These are phyloP conservation scores for Papilio xuthus DNA, from an alignment of 1,140 invertebrate species.

Conservation along the genomic window DNA sequence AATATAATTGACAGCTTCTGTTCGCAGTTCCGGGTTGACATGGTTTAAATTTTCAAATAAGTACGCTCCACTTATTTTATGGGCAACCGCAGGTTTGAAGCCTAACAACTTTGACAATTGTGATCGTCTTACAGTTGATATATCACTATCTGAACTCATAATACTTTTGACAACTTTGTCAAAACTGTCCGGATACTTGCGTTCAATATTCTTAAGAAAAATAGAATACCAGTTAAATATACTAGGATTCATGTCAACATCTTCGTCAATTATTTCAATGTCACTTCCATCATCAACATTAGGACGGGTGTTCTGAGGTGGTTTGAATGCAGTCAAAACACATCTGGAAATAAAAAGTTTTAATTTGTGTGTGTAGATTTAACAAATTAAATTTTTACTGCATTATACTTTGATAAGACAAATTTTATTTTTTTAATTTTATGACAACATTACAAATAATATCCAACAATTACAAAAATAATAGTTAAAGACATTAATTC, in stretches of 20 bases:
- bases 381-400: too few species aligned
- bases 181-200: conserved; percentile 85
- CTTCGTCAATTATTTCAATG: conserved; percentile 75
- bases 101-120: conserved; percentile 73
- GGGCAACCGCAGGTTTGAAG: conserved; percentile 80
- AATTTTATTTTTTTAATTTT: too few species aligned
- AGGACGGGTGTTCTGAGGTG: conserved; percentile 41
- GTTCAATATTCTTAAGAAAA: conserved; percentile 82
- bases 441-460: too few species aligned
- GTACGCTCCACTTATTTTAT: conserved; percentile 79
- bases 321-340: conserved; percentile 68
- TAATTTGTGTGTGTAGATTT: conserved; percentile 25
- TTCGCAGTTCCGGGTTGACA: conserved; percentile 82
- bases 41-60: conserved; percentile 87
- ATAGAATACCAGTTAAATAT: conserved; percentile 78
- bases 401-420: too few species aligned
- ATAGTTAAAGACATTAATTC: too few species aligned
- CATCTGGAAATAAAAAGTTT: conserved; percentile 69
- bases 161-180: conserved; percentile 83
- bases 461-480: too few species aligned
- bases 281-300: conserved; percentile 68
- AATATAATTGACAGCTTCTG: conserved; percentile 84
- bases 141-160: conserved; percentile 67
- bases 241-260: conserved; percentile 58
- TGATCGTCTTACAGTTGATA: conserved; percentile 49